Conservation (phyloP, 2,888 invertebrate genomes). For the Cabera pusaria region DNA sequence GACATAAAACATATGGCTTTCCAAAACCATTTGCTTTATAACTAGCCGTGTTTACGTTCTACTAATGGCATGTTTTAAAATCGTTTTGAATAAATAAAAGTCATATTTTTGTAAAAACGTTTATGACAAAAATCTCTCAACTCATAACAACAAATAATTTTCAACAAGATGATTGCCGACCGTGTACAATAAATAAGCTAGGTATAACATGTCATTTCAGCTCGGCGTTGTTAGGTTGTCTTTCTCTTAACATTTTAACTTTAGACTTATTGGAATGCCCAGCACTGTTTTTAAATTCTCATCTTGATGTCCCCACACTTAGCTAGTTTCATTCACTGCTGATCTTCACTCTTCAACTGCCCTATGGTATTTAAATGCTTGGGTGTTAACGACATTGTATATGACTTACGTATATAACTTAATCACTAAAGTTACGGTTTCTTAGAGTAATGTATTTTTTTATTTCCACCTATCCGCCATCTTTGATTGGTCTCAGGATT, state of each 20-base stretch:
- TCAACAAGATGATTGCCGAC: constrained; percentile 46
- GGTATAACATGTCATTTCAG: constrained; percentile 41
- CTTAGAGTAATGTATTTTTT: constrained; percentile 60
- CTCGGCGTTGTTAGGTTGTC: constrained; percentile 46
- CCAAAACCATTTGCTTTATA: too few relatives aligned
- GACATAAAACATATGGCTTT: too few relatives aligned
- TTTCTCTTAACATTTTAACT: constrained; percentile 61
- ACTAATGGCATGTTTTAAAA: too few relatives aligned
- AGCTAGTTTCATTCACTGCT: constrained; percentile 23
- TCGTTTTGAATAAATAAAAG: constrained; percentile 39
- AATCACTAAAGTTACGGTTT: constrained; percentile 73
- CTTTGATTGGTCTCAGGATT: constrained; percentile 61
- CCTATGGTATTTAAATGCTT: constrained; percentile 69
- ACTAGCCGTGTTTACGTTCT: too few relatives aligned
- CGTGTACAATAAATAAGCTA: constrained; percentile 44
- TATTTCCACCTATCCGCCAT: constrained; percentile 52
- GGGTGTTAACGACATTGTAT: constrained; percentile 55
- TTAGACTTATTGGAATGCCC: constrained; percentile 72
- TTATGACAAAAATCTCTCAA: constrained; percentile 72
- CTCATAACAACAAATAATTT: constrained; percentile 57
- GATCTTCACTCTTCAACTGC: constrained; percentile 36
- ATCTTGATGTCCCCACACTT: constrained; percentile 24
- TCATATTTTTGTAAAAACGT: constrained; percentile 45
- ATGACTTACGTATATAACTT: constrained; percentile 53
- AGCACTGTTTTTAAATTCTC: constrained; percentile 48